A percentile compares a stretch with the other conserved stretches of the same genome.
These are phyloP conservation scores for Netelia melanura DNA, from an alignment of 2,888 invertebrate species.

Conservation along the genomic window DNA sequence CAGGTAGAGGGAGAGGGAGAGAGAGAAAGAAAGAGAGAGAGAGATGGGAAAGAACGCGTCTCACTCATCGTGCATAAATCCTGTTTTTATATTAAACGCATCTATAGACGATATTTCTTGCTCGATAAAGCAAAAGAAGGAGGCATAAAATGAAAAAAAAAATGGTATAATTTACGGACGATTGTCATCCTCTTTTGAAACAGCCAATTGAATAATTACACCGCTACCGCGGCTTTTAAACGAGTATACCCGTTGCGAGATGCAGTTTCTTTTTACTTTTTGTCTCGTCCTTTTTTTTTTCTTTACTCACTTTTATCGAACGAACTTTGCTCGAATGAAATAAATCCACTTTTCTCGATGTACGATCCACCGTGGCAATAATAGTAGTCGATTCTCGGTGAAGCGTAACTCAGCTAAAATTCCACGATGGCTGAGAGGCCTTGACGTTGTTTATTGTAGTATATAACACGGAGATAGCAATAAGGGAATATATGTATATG, in stretches of 20 bases:
- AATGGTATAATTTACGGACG: not conserved
- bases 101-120: conserved; percentile 16
- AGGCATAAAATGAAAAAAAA: not conserved
- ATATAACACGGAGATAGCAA: conserved; percentile 30
- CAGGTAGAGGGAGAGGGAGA: not conserved
- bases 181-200: conserved; percentile 30
- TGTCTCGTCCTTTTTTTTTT: too few species aligned
- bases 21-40: too few species aligned
- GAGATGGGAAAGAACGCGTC: conserved; percentile 33
- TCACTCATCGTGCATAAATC: conserved; percentile 49
- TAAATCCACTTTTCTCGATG: not conserved
- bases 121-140: conserved; percentile 7
- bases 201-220: conserved; percentile 24
- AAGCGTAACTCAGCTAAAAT: conserved; percentile 57
- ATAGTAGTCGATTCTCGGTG: not conserved
- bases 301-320: not conserved
- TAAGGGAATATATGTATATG: conserved; percentile 29
- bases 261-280: too few species aligned
- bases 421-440: conserved; percentile 29
- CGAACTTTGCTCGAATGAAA: not conserved
- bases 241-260: too few species aligned
- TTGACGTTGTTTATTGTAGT: conserved; percentile 54
- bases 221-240: conserved; percentile 1
- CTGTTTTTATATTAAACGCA: conserved; percentile 37
- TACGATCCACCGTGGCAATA: not conserved